A percentile compares a stretch with the other conserved stretches of the same genome.
These are phyloP conservation scores for Lepidotrigona ventralis DNA, from an alignment of 1,140 invertebrate genomes.

Conservation along the genomic window DNA sequence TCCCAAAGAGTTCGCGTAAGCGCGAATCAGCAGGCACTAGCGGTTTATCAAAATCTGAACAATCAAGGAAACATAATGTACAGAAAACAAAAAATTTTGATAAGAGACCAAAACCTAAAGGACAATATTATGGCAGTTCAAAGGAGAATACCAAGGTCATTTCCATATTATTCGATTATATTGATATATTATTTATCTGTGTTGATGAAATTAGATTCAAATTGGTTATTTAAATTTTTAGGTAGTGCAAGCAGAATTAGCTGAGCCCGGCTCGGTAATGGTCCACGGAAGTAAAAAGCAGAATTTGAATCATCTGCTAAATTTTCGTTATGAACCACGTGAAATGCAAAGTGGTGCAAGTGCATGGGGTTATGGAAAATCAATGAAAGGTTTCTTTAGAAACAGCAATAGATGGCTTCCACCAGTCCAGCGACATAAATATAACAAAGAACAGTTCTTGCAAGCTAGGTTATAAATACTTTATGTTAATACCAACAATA, in stretches of 20 bases:
- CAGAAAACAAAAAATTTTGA: constrained; percentile 85
- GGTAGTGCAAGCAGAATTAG: constrained; percentile 81
- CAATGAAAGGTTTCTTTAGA: constrained; percentile 61
- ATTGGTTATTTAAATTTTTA: constrained; percentile 51
- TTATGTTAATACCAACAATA: constrained; percentile 47
- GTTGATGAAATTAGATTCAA: not conserved
- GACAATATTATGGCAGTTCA: constrained; percentile 84
- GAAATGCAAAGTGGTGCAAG: constrained; percentile 73
- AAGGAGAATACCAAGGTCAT: constrained; percentile 86
- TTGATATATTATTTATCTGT: not conserved
- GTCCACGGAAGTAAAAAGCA: constrained; percentile 92
- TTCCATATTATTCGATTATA: not conserved
- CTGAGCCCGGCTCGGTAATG: constrained; percentile 91
- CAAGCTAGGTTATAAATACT: constrained; percentile 88
- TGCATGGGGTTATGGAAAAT: constrained; percentile 67
- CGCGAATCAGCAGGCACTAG: constrained; percentile 82
- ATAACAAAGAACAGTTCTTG: constrained; percentile 95
- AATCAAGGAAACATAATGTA: constrained; percentile 81
- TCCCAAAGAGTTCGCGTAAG: constrained; percentile 83
- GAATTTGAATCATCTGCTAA: constrained; percentile 95
- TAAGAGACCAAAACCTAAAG: constrained; percentile 88
- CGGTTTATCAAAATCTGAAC: constrained; percentile 82
- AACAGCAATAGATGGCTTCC: constrained; percentile 78
- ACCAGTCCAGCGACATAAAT: constrained; percentile 83
- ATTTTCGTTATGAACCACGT: constrained; percentile 89